Base-by-base conservation (phyloP, 2,797 vertebrate species). In the Alauda arvensis region DNA sequence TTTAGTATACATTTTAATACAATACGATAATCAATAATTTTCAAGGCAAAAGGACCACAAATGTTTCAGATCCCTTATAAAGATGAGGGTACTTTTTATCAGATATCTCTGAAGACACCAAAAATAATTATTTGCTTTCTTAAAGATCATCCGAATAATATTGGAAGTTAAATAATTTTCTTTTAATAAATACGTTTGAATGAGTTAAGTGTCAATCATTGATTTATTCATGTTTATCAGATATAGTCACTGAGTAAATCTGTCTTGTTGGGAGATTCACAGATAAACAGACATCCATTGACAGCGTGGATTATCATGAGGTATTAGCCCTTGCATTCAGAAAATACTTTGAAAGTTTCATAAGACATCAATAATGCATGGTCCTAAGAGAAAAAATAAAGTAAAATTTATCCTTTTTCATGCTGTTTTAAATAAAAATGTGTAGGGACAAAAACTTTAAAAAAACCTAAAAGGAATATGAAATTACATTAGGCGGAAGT, bases 1-100 rank as follows among this genome's bases (percentile, higher is more conserved):
- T 70, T 78, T 81, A 66, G 70, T 66, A 39, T 87, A 49, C 85
- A 53, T 79, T 91, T 93, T 83, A 85, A 83, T 83, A 59, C 31
- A 37, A 42, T 62, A 21, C 52, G 76, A 87, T 92, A 85, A 87
- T 78, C 88, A 83, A 87, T 81, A 81, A 21, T 60, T 78, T 49
- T 91, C 29, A 83, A 78, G 65, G 42, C 6, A 6, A 31, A 21
- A 89, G 33, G n/a, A 85, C 46, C 51, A 53, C 15, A 25, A 83
- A 48, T 70, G 49, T 31, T 85, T 42, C 34, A 74, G 31, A 53
- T 77, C 6, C 24, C 33, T 78, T 83, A 52, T 23, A 45, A 83
- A 81, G 29, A 75, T 42, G 40, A 76, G 18, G 33, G 29, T n/a
- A 39, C 17, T 46, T 86, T 72, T 78, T 29, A 77, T 52, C 21